Evolutionary conservation across 2,888 invertebrate genomes (phyloP), one percentile per base, ranked within the genome.

Genomic region (Agriotes lineatus): DNA sequence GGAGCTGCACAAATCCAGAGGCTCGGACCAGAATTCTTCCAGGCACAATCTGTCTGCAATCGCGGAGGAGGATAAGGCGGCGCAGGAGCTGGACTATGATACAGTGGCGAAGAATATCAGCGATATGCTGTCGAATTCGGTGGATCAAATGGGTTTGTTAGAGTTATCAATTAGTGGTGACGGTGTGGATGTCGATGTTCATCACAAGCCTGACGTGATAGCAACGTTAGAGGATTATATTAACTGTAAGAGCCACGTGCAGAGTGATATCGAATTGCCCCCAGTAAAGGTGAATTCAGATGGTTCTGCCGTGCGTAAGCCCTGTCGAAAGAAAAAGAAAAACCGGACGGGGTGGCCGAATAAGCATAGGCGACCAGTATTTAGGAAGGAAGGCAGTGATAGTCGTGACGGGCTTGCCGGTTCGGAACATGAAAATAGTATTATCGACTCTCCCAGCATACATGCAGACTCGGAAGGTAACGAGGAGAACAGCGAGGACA

Each of bases 301-400:
- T n/a, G 14, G 10, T 4, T 48, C 14, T 37, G 22, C 56, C 82
- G 76, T 4, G 4, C 64, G 68, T 73, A 83, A 76, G 77, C 84
- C 75, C 0, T 79, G 80, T 3, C 67, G 88, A 48, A 84, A 86
- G 58, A 90, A 90, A 79, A 88, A 90, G 81, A 90, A 90, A 82
- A 94, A 94, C 82, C 86, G 90, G 69, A 95, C 95, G 0, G 95
- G 95, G 6, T 95, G 95, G 95, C 95, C 95, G 0, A 86, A 85
- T 80, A 87, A 88, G 78, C 87, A 81, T 79, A 86, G 83, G 72
- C 75, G 78, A 60, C 65, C 73, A 4, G 44, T 44, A 7, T 68
- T 68, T 56, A 50, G 62, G 3, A 71, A 71, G 0, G 77, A 84
- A 54, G 80, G 81, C 6, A 81, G 58, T 20, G 42, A 65, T 22